These are phyloP conservation scores for Sminthurinus aureus DNA, from an alignment of 2,888 invertebrate species.

Conservation along the genomic window DNA sequence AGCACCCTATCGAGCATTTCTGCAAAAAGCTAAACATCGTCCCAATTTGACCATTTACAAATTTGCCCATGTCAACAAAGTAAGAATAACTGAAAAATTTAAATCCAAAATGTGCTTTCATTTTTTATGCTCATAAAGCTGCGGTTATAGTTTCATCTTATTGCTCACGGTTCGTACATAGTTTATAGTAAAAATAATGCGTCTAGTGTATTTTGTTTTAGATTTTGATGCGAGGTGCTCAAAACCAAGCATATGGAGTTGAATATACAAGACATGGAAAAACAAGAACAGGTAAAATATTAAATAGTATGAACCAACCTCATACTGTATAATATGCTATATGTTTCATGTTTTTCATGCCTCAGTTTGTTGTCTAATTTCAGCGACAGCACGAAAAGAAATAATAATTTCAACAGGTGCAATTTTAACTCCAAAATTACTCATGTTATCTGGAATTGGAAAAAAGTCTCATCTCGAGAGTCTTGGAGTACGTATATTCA, in stretches of 20 bases:
- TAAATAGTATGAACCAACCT: too few species aligned
- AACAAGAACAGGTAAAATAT: conserved; percentile 5
- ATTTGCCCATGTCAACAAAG: conserved; percentile 51
- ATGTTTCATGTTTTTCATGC: too few species aligned
- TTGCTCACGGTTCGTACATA: conserved; percentile 33
- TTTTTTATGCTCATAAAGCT: too few species aligned
- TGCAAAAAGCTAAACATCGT: conserved; percentile 46
- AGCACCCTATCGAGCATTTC: conserved; percentile 44
- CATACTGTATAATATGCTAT: too few species aligned
- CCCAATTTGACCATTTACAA: conserved; percentile 52
- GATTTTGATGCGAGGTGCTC: conserved; percentile 26
- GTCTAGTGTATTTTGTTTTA: too few species aligned
- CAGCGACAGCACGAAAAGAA: conserved; percentile 45
- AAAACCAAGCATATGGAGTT: conserved; percentile 51
- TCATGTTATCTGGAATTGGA: conserved; percentile 53
- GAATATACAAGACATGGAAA: conserved; percentile 50
- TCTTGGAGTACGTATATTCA: conserved; percentile 33
- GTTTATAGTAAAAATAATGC: too few species aligned
- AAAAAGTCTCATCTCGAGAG: conserved; percentile 45
- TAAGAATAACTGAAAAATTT: conserved; percentile 13
- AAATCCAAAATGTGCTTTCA: not conserved
- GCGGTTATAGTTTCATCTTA: too few species aligned
- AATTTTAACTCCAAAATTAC: conserved; percentile 42
- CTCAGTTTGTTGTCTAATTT: not conserved
- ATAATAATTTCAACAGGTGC: not conserved